Percentiles rank a stretch among this genome's conserved stretches.
Evolutionary conservation across 2,797 vertebrate species (phyloP).

Genomic region (Caiman crocodilus): DNA sequence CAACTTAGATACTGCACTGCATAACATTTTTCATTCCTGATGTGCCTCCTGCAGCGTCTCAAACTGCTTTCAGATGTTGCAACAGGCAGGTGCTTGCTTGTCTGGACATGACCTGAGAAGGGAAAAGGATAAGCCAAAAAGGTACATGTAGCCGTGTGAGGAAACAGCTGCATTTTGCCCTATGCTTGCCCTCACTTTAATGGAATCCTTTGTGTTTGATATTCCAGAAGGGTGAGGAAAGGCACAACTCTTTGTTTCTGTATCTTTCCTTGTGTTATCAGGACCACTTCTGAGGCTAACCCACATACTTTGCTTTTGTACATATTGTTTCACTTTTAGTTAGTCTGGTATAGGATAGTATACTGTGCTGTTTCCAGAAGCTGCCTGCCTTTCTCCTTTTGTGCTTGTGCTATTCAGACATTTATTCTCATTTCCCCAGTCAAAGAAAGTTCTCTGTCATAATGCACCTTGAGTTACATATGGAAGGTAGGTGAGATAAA

Average conservation of each 20-base stretch:
- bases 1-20: no score
- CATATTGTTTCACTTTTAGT: background rate
- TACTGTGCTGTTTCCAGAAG: no score
- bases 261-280: background rate
- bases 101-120: no score
- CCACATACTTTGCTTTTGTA: background rate
- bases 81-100: no score
- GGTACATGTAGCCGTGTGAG: fast-evolving
- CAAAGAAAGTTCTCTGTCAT: background rate
- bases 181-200: background rate
- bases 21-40: no score
- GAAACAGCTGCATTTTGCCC: background rate
- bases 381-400: background rate
- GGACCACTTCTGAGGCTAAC: background rate
- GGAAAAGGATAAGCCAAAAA: no score
- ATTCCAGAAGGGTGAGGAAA: fast-evolving
- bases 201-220: background rate
- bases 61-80: no score
- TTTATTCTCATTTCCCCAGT: background rate
- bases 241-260: background rate
- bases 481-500: constrained; percentile 1
- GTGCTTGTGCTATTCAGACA: background rate
- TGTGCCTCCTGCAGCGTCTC: no score
- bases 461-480: background rate
- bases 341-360: background rate